Evolutionary conservation across 2,888 invertebrate genomes (phyloP), one percentile per base, ranked within the genome.

Genomic region (Lampropteryx suffumata): DNA sequence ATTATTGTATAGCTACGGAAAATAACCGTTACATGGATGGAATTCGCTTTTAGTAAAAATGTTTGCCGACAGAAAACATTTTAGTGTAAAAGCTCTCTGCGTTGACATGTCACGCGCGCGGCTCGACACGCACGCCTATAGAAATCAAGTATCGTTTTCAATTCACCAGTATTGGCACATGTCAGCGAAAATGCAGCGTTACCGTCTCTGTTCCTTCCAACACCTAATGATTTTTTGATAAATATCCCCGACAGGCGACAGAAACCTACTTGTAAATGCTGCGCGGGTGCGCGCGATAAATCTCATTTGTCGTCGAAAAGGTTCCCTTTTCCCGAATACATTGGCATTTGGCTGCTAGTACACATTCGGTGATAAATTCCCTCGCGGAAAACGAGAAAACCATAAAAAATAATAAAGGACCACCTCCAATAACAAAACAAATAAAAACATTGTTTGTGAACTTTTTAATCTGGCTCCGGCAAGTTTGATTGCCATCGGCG

Each of bases 381-480:
- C 55, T 56, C 52, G 57, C 59, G 58, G 59, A 55, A 64, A 59
- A 52, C 61, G 56, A 61, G 53, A 62, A 61, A 57, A 61, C 69
- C 59, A 71, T 76, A 73, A 73, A 79, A 81, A 75, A 73, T 70
- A 75, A 76, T 73, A 74, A 73, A 75, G 68, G 65, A 58, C 51
- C 60, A 64, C 63, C 57, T 59, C 64, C 61, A 32, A 46, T 37
- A 44, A 52, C 42, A 52, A 53, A 54, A 61, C 57, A 60, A 62
- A 60, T 50, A 49, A 45, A 56, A 45, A 52, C 55, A 58, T 55
- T 46, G 41, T 36, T 41, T 46, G 39, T 35, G 50, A 77, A 79
- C 71, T 81, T 81, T 79, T 79, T 78, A 76, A 80, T 81, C 79
- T 71, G 74, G 71, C 62, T 79, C 75, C 71, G 74, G 71, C 62